Evolutionary conservation across 2,797 vertebrate species (phyloP).

Genomic region (Apogon talboti): DNA sequence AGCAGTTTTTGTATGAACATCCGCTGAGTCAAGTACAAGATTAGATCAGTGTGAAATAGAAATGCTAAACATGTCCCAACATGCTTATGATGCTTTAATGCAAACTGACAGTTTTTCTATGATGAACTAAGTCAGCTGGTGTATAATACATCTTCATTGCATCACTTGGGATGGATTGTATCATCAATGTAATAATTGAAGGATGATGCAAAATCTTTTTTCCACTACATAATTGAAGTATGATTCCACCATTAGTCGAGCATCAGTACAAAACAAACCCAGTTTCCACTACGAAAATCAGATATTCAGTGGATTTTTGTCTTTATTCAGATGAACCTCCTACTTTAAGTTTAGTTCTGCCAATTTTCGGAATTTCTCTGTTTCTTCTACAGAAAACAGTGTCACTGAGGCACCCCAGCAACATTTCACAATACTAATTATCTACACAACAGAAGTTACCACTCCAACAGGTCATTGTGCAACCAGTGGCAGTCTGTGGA

Average conservation of each 20-base stretch:
- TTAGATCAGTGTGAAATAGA: not conserved
- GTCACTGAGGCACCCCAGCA: not conserved
- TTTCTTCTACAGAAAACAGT: not conserved
- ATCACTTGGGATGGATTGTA: not conserved
- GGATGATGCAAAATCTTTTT: too few relatives aligned
- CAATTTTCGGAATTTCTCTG: not conserved
- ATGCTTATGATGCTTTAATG: not conserved
- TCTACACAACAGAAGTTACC: not conserved
- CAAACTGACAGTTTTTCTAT: not conserved
- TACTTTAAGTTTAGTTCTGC: not conserved
- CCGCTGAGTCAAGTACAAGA: slow-evolving; percentile 7
- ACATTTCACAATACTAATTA: slow-evolving; percentile 11
- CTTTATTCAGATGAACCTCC: too few relatives aligned
- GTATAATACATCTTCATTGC: not conserved
- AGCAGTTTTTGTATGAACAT: not conserved
- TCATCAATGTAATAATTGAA: not conserved
- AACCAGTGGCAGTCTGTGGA: slow-evolving; percentile 21
- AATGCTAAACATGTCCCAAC: not conserved
- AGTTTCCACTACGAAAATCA: not conserved
- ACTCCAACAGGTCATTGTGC: slow-evolving; percentile 3
- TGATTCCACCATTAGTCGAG: too few relatives aligned
- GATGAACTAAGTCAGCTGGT: not conserved
- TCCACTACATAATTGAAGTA: too few relatives aligned
- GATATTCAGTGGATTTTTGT: not conserved
- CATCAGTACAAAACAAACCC: too few relatives aligned